A percentile compares a stretch with the other conserved stretches of the same genome.
phyloP scores from a whole-genome alignment of 2,113 vertebrate genomes.

The Nanorana parkeri region DNA sequence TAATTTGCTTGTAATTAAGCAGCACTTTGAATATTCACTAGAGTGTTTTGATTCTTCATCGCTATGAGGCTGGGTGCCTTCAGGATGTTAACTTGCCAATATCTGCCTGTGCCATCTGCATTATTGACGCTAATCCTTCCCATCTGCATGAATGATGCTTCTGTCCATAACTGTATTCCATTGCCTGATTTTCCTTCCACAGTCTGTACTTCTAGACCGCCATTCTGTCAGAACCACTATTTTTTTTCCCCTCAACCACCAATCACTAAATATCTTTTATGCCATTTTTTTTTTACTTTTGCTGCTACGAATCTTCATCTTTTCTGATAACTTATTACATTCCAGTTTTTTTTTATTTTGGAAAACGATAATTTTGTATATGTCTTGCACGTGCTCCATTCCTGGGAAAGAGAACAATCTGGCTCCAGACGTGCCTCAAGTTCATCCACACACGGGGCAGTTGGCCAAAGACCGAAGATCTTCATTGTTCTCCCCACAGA shows the following conservation, averaged over 20 bases:
- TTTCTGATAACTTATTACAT: constrained; percentile 73
- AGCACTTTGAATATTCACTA: constrained; percentile 51
- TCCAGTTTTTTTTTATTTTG: constrained; percentile 73
- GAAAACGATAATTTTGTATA: constrained; percentile 62
- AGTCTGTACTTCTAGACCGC: constrained; percentile 67
- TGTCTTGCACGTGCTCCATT: constrained; percentile 13
- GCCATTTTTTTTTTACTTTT: constrained; percentile 59
- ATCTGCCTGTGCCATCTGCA: constrained; percentile 83
- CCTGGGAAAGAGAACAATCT: constrained; percentile 65
- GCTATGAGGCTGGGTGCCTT: constrained; percentile 26
- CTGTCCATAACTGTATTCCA: constrained; percentile 57
- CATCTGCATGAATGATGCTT: constrained; percentile 72
- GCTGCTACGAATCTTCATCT: constrained; percentile 74
- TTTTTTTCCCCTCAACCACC: constrained; percentile 62
- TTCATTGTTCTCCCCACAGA: constrained; percentile 71
- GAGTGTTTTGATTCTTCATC: constrained; percentile 22
- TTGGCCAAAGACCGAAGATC: constrained; percentile 70
- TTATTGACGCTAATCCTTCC: constrained; percentile 81
- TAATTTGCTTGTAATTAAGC: background rate
- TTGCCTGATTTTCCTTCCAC: constrained; percentile 67
- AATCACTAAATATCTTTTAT: constrained; percentile 73
- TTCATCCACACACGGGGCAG: constrained; percentile 67
- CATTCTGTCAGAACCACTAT: constrained; percentile 68
- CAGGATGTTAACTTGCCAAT: constrained; percentile 62
- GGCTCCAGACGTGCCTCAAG: constrained; percentile 70